Evolutionary conservation across 2,888 invertebrate species (phyloP).

Genomic region (Blastobasis lacticolella): DNA sequence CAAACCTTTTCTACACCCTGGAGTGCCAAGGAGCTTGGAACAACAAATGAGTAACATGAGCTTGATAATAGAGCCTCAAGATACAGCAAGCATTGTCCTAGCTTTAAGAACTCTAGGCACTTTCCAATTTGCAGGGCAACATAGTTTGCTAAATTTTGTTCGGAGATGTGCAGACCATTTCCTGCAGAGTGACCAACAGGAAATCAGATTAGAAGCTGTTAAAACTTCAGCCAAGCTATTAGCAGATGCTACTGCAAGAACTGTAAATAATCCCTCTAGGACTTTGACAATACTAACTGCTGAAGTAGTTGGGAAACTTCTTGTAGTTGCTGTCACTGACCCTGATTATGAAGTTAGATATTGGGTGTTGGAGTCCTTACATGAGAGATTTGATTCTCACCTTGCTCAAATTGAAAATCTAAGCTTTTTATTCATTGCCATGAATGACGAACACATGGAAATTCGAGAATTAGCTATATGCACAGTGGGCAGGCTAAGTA

Average conservation of each 20-base stretch:
- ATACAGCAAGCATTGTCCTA: conserved; percentile 89
- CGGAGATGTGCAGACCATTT: conserved; percentile 94
- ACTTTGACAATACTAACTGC: conserved; percentile 89
- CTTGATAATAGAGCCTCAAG: conserved; percentile 74
- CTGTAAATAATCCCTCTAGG: conserved; percentile 79
- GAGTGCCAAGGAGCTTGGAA: conserved; percentile 79
- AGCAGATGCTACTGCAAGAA: conserved; percentile 83
- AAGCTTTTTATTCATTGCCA: conserved; percentile 91
- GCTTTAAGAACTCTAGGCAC: conserved; percentile 94
- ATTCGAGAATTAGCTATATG: conserved; percentile 95
- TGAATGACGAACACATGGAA: conserved; percentile 98
- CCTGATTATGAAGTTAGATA: conserved; percentile 95
- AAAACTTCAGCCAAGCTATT: conserved; percentile 93
- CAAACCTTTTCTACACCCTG: conserved; percentile 86
- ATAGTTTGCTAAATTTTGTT: conserved; percentile 91
- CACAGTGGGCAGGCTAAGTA: conserved; percentile 92
- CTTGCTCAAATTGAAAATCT: conserved; percentile 97
- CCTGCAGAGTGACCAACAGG: conserved; percentile 91
- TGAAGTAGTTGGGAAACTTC: conserved; percentile 90
- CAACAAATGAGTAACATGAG: conserved; percentile 64
- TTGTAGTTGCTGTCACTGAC: conserved; percentile 96
- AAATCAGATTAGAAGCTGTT: conserved; percentile 93
- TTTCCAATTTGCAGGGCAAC: conserved; percentile 92
- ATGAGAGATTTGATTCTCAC: conserved; percentile 94
- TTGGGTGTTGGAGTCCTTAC: conserved; percentile 92